Base-by-base conservation (phyloP, 2,113 vertebrate species). In the Psilopsiagon aymara region DNA sequence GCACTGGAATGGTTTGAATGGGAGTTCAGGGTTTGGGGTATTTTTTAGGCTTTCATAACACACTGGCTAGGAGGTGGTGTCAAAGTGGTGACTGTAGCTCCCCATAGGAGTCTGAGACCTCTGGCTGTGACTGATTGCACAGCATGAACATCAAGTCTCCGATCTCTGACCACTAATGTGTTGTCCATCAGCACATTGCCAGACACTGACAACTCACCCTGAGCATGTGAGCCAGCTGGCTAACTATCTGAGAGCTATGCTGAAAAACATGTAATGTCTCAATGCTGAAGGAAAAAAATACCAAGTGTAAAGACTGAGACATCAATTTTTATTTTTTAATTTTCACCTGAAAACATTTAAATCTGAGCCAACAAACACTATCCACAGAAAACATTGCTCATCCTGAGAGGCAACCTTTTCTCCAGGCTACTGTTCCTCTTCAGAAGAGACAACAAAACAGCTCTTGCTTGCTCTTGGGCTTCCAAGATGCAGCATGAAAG, bases 231-330 rank as follows among this genome's bases (percentile, higher is more conserved):
- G 83, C 75, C 88, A 95, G 78, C 53, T 92, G 90, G 75, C 46
- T 69, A 64, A 9, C 41, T 90, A 46, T 71, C 44, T 60, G 81
- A 90, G 81, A 49, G 49, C 66, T 2, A 1, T 75, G 46, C 57
- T 86, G 67, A 59, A 88, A 95, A 90, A 67, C 62, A 84, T 37
- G 74, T 87, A 49, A 60, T 95, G 33, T 67, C 55, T 88, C 77
- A 88, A 18, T 2, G 5, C 17, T 64, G 46, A 90, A 62, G n/a
- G 20, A 4, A 79, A 39, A 86, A 25, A 25, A 60, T 28, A 15
- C 90, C 25, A 44, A 63, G 15, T 66, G 62, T 82, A 60, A 87
- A 68, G n/a, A 94, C 33, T 0, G 5, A 92, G 13, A 11, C 14
- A 78, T 89, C 49, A 71, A 35, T 68, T 76, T 88, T 88, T 80